Evolutionary conservation across 2,888 invertebrate species (phyloP).

Genomic region (Rhingia rostrata): DNA sequence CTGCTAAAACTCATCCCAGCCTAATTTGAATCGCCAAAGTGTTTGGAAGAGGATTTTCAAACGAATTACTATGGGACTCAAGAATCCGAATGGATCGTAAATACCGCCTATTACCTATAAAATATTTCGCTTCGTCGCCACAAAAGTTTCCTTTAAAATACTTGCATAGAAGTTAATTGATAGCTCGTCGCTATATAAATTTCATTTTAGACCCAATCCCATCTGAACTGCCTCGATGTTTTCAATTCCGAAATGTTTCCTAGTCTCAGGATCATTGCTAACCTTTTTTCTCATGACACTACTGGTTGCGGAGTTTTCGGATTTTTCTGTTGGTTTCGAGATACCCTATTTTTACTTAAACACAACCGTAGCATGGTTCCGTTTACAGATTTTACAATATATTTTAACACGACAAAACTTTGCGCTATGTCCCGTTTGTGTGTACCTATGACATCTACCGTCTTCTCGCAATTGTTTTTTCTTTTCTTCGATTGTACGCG

Average conservation of each 20-base stretch:
- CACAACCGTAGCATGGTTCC: conserved; percentile 1
- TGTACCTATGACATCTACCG: no score
- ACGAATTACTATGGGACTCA: no score
- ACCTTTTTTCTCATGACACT: conserved; percentile 3
- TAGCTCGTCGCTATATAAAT: no score
- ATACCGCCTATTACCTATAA: not conserved
- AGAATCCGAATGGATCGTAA: no score
- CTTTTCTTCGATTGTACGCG: no score
- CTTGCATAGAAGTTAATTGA: conserved; percentile 1
- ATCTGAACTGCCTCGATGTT: not conserved
- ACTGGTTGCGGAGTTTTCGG: not conserved
- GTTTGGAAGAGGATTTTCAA: no score
- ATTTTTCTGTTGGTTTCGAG: not conserved
- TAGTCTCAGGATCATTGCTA: not conserved
- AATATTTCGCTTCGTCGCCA: conserved; percentile 1
- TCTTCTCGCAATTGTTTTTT: no score
- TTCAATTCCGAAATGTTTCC: not conserved
- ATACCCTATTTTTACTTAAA: not conserved
- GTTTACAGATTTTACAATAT: no score
- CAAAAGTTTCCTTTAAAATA: not conserved
- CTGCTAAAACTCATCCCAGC: no score
- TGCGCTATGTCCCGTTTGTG: no score
- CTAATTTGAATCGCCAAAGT: no score
- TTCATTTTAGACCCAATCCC: conserved; percentile 1
- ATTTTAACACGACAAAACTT: no score